A percentile compares a stretch with the other conserved stretches of the same genome.
These are phyloP conservation scores for Herpetotheres cachinnans DNA, from an alignment of 2,113 vertebrate genomes.

Conservation along the genomic window DNA sequence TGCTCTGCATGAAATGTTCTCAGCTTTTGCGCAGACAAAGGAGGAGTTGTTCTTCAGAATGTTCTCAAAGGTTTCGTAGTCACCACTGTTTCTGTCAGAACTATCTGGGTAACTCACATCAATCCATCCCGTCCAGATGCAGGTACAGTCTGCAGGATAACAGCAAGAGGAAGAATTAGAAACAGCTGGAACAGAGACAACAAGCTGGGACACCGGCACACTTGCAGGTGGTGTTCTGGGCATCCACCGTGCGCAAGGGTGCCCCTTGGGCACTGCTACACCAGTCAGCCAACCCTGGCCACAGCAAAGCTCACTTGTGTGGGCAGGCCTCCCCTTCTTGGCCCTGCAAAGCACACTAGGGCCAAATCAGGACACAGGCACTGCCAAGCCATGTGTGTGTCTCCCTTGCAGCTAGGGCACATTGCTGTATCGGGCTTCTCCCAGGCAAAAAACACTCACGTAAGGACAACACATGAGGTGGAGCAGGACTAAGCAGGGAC, in stretches of 20 bases:
- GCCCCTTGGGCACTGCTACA: neutral
- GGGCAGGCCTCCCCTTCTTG: neutral
- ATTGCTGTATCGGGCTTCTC: neutral
- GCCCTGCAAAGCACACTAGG: neutral
- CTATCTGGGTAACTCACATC: neutral
- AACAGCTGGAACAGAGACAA: neutral
- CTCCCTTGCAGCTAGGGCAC: neutral
- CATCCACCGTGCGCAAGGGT: rapidly evolving
- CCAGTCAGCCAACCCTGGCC: neutral
- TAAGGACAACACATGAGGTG: neutral
- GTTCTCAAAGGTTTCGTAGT: conserved; percentile 33
- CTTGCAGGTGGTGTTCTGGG: neutral
- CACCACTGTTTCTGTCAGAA: neutral
- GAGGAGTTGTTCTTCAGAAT: rapidly evolving
- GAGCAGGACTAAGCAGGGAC: neutral
- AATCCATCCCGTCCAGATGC: neutral
- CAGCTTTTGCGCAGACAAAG: neutral
- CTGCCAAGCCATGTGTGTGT: rapidly evolving
- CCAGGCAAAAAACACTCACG: rapidly evolving
- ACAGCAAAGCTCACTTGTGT: neutral
- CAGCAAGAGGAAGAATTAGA: neutral
- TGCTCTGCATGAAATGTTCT: conserved; percentile 33
- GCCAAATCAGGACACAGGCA: neutral
- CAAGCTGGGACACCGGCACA: neutral
- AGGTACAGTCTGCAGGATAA: rapidly evolving